These are phyloP conservation scores for Acipenser ruthenus DNA, from an alignment of 2,797 vertebrate species.

Conservation along the genomic window DNA sequence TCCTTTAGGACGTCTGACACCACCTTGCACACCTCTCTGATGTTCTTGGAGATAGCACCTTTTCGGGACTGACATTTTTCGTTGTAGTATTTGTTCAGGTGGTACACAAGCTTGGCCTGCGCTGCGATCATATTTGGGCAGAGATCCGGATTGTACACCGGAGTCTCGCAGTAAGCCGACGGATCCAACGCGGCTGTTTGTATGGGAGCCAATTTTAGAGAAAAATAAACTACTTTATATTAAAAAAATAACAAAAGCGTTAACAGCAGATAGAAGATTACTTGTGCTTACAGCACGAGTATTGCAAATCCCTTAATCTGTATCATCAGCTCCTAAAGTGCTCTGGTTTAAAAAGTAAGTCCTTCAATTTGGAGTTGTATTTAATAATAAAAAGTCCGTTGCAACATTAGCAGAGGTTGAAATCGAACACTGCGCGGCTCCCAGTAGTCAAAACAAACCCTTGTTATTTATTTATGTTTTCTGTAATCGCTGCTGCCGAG, in stretches of 20 bases:
- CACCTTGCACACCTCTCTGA: constrained; percentile 81
- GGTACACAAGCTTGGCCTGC: constrained; percentile 83
- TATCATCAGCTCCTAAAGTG: constrained; percentile 38
- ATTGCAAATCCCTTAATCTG: constrained; percentile 34
- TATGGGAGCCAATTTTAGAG: constrained; percentile 97
- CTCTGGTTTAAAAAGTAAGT: constrained; percentile 37
- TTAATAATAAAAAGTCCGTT: constrained; percentile 55
- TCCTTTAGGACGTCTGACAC: constrained; percentile 81
- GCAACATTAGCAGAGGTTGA: constrained; percentile 43
- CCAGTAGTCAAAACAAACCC: constrained; percentile 53
- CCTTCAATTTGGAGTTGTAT: constrained; percentile 26
- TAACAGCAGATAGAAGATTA: constrained; percentile 28
- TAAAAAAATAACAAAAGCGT: constrained; percentile 52
- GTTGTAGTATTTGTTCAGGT: constrained; percentile 83
- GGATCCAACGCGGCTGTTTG: constrained; percentile 96
- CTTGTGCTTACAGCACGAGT: constrained; percentile 54
- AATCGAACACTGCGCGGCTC: constrained; percentile 43
- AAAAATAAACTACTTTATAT: constrained; percentile 51
- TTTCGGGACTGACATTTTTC: constrained; percentile 83
- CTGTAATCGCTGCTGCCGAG: constrained; percentile 54
- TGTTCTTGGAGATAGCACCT: constrained; percentile 77
- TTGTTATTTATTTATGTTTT: constrained; percentile 49
- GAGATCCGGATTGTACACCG: constrained; percentile 89
- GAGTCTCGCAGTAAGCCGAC: constrained; percentile 85
- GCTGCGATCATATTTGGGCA: constrained; percentile 88